Conservation (phyloP, 2,888 invertebrate genomes). For the Sarcophaga rosellei region DNA sequence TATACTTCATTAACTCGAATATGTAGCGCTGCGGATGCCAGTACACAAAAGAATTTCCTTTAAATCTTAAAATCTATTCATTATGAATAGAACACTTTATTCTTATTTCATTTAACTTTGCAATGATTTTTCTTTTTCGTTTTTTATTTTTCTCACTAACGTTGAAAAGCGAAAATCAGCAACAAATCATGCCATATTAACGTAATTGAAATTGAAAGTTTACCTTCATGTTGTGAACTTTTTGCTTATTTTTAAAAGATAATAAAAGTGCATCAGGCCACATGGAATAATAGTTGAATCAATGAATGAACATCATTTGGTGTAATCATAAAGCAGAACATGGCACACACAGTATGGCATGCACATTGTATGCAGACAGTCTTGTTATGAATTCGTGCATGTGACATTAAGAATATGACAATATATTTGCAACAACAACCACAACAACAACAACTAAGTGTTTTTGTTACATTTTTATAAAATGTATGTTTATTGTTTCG, state of each 20-base stretch:
- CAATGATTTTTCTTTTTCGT: no score
- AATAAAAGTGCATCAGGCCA: conserved; percentile 16
- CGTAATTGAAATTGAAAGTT: conserved; percentile 66
- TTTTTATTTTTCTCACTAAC: no score
- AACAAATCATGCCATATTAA: conserved; percentile 64
- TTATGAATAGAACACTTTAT: conserved; percentile 28
- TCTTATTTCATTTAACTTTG: conserved; percentile 38
- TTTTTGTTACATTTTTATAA: conserved; percentile 24
- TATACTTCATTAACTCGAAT: conserved; percentile 15
- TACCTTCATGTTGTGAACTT: conserved; percentile 55
- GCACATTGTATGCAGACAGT: conserved; percentile 25
- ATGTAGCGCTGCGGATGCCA: conserved; percentile 20
- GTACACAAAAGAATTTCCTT: conserved; percentile 42
- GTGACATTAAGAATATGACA: conserved; percentile 63
- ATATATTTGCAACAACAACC: conserved; percentile 9
- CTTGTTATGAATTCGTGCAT: conserved; percentile 33
- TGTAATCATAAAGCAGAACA: conserved; percentile 61
- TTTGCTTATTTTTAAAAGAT: not conserved
- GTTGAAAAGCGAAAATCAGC: conserved; percentile 42
- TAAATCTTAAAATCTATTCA: conserved; percentile 31
- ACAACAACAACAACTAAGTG: not conserved
- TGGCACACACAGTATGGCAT: conserved; percentile 40
- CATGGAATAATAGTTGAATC: conserved; percentile 32
- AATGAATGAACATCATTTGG: conserved; percentile 62
- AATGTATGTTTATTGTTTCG: not conserved